Conservation (phyloP, 2,113 vertebrate species). For the Philantomba maxwellii region DNA sequence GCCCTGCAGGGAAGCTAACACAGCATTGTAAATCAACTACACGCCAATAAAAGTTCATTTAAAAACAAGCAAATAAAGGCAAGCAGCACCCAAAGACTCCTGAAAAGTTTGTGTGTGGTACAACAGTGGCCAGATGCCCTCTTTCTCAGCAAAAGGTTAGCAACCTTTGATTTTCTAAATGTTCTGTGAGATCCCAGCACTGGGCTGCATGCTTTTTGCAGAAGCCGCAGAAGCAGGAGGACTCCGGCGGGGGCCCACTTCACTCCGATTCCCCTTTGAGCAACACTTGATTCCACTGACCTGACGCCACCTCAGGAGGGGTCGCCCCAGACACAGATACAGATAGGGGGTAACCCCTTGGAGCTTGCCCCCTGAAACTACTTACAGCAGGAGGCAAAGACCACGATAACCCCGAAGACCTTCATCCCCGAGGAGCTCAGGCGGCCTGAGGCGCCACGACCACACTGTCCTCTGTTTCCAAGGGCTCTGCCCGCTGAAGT, state of each 20-base stretch:
- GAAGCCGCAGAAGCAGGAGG: not conserved
- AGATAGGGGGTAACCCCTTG: fast-evolving
- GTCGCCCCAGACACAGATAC: not conserved
- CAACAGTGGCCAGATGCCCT: not conserved
- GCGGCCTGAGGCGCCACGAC: fast-evolving
- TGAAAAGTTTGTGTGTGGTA: fast-evolving
- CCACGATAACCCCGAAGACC: not conserved
- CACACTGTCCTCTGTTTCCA: not conserved
- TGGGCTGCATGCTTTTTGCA: not conserved
- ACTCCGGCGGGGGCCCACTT: fast-evolving
- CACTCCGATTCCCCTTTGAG: not conserved
- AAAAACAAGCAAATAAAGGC: not conserved
- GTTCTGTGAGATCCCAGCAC: not conserved
- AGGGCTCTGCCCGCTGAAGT: not conserved
- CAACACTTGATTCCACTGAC: not conserved
- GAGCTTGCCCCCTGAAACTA: not conserved
- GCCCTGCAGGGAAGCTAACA: not conserved
- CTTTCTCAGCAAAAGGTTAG: not conserved
- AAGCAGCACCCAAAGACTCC: not conserved
- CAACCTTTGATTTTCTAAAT: not conserved
- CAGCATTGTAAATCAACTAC: not conserved
- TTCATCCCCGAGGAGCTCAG: not conserved
- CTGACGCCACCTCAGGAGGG: not conserved
- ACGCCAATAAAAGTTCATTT: not conserved
- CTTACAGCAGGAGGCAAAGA: slow-evolving; percentile 38